Base-by-base conservation (phyloP, 2,888 invertebrate genomes). In the Tinea trinotella region DNA sequence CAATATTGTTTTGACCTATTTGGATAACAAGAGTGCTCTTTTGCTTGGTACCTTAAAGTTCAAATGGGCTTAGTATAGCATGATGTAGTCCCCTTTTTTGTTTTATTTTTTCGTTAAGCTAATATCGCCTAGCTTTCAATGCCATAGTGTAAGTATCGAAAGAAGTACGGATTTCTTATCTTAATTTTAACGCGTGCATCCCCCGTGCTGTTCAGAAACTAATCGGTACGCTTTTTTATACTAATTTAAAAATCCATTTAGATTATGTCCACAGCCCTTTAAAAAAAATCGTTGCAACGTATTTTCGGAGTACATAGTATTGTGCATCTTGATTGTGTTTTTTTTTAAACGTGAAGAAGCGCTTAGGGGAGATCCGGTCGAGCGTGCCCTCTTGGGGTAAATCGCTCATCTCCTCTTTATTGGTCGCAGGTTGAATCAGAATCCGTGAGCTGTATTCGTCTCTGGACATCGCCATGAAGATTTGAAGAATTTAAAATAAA, bases 181-280 rank as follows among this genome's bases (percentile, higher is more conserved):
- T n/a, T n/a, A n/a, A n/a, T n/a, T n/a, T n/a, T n/a, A 40, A 12
- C 15, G 78, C 83, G 85, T 85, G 85, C 85, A 84, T 84, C 85
- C 84, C 83, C 84, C 74, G 78, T 78, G 75, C 74, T 71, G 40
- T n/a, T 59, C 48, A 67, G 74, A 3, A 71, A 59, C 64, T 63
- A 3, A 44, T 44, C 34, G n/a, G 22, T 52, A 63, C 65, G 62
- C 62, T 64, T 66, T 64, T 64, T 63, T 57, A 58, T 57, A 40
- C 12, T 59, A 57, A 57, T 20, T 56, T 59, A 59, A 52, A 57
- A 57, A 56, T 70, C 66, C 71, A 68, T 70, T 71, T 66, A 54
- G 40, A 76, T n/a, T n/a, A n/a, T 74, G 80, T 85, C 84, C 85
- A 85, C 85, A 85, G 84, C 85, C 85, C 85, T 84, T 74, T 70